phyloP scores from a whole-genome alignment of 1,140 invertebrate genomes.

The Halictus rubicundus region DNA sequence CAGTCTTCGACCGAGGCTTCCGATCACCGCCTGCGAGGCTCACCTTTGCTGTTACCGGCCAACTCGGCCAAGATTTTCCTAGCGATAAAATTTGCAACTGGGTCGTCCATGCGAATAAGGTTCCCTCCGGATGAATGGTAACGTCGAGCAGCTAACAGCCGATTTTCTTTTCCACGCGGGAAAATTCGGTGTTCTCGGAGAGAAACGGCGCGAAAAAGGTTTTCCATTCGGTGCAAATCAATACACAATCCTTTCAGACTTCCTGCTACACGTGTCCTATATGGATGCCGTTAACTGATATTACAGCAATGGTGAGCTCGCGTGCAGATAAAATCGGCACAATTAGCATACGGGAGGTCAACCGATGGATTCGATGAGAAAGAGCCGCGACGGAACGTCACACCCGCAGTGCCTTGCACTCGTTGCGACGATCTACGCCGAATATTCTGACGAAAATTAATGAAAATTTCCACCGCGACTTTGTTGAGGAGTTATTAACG shows the following conservation, averaged over 20 bases:
- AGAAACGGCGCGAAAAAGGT: not conserved
- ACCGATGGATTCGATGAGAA: constrained; percentile 60
- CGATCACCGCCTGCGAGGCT: constrained; percentile 44
- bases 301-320: constrained; percentile 67
- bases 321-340: constrained; percentile 75
- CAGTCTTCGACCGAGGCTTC: constrained; percentile 46
- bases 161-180: no score
- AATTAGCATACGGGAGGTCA: constrained; percentile 77
- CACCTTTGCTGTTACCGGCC: constrained; percentile 11
- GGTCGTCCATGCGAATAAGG: constrained; percentile 2
- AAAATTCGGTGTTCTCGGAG: not conserved
- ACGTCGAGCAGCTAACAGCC: not conserved
- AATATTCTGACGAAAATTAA: no score
- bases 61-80: constrained; percentile 22
- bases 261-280: constrained; percentile 36
- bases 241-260: constrained; percentile 10
- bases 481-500: no score
- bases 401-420: constrained; percentile 53
- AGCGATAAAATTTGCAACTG: constrained; percentile 46
- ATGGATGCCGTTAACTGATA: constrained; percentile 48
- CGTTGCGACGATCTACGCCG: constrained; percentile 13
- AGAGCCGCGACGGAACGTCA: constrained; percentile 51
- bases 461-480: no score
- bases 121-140: not conserved
- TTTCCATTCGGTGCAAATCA: constrained; percentile 10